These are phyloP conservation scores for Zygogramma bicolorata DNA, from an alignment of 2,888 invertebrate genomes.

Conservation along the genomic window DNA sequence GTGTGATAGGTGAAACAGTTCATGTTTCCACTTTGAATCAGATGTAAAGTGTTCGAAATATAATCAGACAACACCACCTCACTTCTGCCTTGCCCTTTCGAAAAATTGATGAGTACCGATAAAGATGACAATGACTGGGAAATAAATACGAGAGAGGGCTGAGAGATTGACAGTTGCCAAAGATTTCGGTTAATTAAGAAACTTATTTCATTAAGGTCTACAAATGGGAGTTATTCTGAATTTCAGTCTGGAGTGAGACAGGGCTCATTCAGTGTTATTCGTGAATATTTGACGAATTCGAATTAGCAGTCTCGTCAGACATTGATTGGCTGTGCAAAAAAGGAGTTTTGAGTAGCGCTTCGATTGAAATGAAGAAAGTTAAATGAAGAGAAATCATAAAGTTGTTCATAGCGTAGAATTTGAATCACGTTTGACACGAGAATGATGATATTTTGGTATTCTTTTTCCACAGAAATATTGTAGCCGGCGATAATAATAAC, in stretches of 20 bases:
- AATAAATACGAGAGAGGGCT: conserved; percentile 5
- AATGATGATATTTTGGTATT: no score
- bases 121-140: conserved; percentile 11
- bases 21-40: not conserved
- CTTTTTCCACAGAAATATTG: no score
- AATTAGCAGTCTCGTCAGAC: not conserved
- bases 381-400: not conserved
- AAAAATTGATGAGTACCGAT: conserved; percentile 14
- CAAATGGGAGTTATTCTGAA: conserved; percentile 24
- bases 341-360: not conserved
- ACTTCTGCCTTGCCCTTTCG: not conserved
- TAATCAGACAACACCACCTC: not conserved
- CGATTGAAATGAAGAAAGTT: not conserved
- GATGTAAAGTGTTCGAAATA: not conserved
- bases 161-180: conserved; percentile 41
- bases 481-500: no score
- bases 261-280: conserved; percentile 7
- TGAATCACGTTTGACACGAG: no score
- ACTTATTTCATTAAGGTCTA: conserved; percentile 42
- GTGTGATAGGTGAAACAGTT: not conserved
- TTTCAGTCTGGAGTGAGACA: conserved; percentile 13
- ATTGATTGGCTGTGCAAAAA: not conserved
- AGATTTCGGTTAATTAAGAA: conserved; percentile 44
- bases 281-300: conserved; percentile 2
- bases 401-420: no score